Percentiles rank a stretch among this genome's conserved stretches.
phyloP scores from a whole-genome alignment of 1,140 invertebrate species.

The Colletes gigas region DNA sequence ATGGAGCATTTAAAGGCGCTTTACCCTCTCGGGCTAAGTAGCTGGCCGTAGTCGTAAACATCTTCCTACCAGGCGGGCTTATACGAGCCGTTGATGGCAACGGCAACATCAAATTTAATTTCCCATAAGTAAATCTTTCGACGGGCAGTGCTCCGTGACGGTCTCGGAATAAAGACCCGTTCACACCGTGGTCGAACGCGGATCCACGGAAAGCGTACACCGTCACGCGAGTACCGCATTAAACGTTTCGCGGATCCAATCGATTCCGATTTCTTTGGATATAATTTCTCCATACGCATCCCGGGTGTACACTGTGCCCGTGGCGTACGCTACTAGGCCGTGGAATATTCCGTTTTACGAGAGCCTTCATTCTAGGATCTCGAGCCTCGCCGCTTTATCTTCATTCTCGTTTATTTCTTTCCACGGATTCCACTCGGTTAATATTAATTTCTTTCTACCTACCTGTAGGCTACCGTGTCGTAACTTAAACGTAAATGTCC shows the following conservation, averaged over 20 bases:
- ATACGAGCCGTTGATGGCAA: slow-evolving; percentile 77
- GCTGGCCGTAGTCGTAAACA: slow-evolving; percentile 75
- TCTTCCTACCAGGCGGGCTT: slow-evolving; percentile 73
- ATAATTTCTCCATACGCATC: slow-evolving; percentile 33
- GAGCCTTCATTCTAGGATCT: slow-evolving; percentile 34
- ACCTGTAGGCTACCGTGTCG: slow-evolving; percentile 1
- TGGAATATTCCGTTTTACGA: slow-evolving; percentile 36
- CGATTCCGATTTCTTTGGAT: slow-evolving; percentile 39
- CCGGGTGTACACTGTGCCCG: not conserved
- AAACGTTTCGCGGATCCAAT: slow-evolving; percentile 39
- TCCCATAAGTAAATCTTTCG: slow-evolving; percentile 76
- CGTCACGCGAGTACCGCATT: slow-evolving; percentile 37
- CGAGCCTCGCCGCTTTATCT: slow-evolving; percentile 13
- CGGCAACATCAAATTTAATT: slow-evolving; percentile 78
- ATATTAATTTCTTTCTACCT: slow-evolving; percentile 40
- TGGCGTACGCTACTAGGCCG: not conserved
- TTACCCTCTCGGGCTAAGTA: slow-evolving; percentile 71
- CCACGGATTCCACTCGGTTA: slow-evolving; percentile 18
- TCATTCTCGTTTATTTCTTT: slow-evolving; percentile 27
- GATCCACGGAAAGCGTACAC: slow-evolving; percentile 10
- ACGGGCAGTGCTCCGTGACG: slow-evolving; percentile 61
- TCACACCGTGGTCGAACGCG: slow-evolving; percentile 59
- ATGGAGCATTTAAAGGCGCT: slow-evolving; percentile 64
- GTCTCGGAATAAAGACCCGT: slow-evolving; percentile 62
- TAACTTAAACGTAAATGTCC: slow-evolving; percentile 30